Evolutionary conservation across 1,140 invertebrate genomes (phyloP).

Genomic region (Notospermus geniculatus): DNA sequence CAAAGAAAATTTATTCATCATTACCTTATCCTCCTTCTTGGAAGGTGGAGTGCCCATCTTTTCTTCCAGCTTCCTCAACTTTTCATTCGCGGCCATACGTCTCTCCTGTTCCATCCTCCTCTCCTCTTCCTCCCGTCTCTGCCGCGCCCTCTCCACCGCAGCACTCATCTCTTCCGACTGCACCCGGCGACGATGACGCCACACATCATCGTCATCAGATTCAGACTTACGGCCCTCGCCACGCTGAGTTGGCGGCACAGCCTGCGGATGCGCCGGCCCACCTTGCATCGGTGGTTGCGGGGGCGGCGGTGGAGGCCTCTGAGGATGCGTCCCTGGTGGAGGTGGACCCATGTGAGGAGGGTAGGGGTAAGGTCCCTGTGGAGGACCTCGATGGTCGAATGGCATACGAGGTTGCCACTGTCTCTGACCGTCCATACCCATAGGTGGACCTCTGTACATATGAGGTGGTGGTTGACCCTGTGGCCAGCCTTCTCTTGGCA

Average conservation of each 20-base stretch:
- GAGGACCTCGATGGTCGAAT: background rate
- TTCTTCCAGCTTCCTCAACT: slow-evolving; percentile 65
- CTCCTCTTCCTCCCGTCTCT: slow-evolving; percentile 78
- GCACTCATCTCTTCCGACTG: slow-evolving; percentile 69
- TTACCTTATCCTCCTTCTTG: slow-evolving; percentile 3
- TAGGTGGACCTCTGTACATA: slow-evolving; percentile 3
- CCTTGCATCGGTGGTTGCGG: background rate
- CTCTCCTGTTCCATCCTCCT: slow-evolving; percentile 66
- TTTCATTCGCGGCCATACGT: slow-evolving; percentile 61
- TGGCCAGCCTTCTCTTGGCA: slow-evolving; percentile 41
- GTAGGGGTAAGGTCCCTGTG: background rate
- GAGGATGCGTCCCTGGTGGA: background rate
- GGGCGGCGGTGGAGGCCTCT: background rate
- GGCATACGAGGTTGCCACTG: background rate
- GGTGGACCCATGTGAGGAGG: background rate
- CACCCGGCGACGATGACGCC: slow-evolving; percentile 66
- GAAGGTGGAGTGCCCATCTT: slow-evolving; percentile 44
- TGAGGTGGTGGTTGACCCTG: slow-evolving; percentile 13
- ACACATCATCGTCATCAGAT: slow-evolving; percentile 70
- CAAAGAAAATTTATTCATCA: background rate
- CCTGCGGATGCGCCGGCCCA: background rate
- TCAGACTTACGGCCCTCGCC: slow-evolving; percentile 20
- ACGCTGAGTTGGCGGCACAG: background rate
- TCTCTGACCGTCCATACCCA: background rate
- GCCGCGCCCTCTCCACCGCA: slow-evolving; percentile 72